Evolutionary conservation across 2,888 invertebrate species (phyloP).

Genomic region (Xestia rhomboidea): DNA sequence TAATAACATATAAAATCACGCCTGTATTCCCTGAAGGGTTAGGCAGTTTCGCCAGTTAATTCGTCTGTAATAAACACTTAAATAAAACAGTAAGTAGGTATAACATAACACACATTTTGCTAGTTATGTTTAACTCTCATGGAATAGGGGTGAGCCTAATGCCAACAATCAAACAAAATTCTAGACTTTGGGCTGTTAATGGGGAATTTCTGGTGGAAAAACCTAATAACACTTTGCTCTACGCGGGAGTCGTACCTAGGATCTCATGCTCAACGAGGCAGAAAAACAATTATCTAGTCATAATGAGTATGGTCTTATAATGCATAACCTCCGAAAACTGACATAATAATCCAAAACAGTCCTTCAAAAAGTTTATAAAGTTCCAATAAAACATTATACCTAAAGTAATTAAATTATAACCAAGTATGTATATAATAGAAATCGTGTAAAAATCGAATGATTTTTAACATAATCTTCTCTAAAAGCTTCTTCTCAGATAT

Average conservation of each 20-base stretch:
- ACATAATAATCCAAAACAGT: conserved; percentile 61
- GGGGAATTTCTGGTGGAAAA: neutral
- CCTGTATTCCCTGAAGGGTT: no score
- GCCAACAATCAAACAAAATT: neutral
- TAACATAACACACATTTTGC: neutral
- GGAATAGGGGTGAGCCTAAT: neutral
- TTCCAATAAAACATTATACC: conserved; percentile 73
- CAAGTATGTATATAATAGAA: neutral
- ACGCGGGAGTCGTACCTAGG: neutral
- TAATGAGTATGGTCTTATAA: no score
- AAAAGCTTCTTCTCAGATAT: conserved; percentile 37
- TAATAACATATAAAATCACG: no score
- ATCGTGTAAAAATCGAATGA: neutral
- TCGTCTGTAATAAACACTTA: no score
- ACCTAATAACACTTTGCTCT: neutral
- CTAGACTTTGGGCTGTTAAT: neutral
- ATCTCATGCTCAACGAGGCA: neutral
- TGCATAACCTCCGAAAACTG: conserved; percentile 37
- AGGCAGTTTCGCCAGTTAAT: no score
- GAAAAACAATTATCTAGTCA: neutral
- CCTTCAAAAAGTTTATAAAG: conserved; percentile 76
- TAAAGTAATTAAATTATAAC: neutral
- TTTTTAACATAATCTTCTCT: neutral
- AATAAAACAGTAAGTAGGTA: no score
- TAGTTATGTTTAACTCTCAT: neutral